Conservation (phyloP, 2,797 vertebrate species). For the Pogoniulus pusillus region DNA sequence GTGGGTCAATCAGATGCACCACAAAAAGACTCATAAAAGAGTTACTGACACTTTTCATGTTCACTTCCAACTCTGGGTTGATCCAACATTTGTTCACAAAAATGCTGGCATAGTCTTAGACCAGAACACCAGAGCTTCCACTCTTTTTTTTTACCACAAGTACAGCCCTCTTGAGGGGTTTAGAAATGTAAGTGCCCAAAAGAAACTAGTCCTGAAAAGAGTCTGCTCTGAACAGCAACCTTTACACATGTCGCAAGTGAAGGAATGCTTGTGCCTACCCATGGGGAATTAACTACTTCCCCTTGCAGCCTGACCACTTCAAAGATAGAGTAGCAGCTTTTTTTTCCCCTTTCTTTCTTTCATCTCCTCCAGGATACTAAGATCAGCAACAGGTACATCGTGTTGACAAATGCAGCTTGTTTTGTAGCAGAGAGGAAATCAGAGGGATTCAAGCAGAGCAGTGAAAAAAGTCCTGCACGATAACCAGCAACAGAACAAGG, state of each 20-base stretch:
- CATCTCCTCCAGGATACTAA: neutral
- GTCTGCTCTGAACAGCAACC: constrained; percentile 54
- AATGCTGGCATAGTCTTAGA: constrained; percentile 37
- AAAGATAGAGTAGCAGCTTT: constrained; percentile 53
- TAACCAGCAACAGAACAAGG: too few relatives aligned
- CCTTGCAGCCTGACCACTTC: constrained; percentile 48
- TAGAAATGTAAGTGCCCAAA: constrained; percentile 67
- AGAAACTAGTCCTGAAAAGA: constrained; percentile 50
- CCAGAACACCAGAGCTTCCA: constrained; percentile 28
- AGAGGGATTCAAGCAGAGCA: neutral
- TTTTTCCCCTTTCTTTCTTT: neutral
- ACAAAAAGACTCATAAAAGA: constrained; percentile 46
- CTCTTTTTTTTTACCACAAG: constrained; percentile 9
- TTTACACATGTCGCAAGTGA: constrained; percentile 50
- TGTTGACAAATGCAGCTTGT: neutral
- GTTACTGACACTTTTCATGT: constrained; percentile 37
- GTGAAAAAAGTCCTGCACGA: neutral
- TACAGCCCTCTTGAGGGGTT: constrained; percentile 24
- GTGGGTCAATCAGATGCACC: constrained; percentile 59
- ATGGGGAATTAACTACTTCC: constrained; percentile 70
- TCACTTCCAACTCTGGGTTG: constrained; percentile 36
- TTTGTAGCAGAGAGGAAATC: neutral
- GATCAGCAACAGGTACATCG: neutral
- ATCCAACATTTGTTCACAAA: constrained; percentile 55
- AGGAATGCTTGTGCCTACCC: constrained; percentile 64